Evolutionary conservation across 2,113 vertebrate genomes (phyloP).

Genomic region (Microtus pennsylvanicus): DNA sequence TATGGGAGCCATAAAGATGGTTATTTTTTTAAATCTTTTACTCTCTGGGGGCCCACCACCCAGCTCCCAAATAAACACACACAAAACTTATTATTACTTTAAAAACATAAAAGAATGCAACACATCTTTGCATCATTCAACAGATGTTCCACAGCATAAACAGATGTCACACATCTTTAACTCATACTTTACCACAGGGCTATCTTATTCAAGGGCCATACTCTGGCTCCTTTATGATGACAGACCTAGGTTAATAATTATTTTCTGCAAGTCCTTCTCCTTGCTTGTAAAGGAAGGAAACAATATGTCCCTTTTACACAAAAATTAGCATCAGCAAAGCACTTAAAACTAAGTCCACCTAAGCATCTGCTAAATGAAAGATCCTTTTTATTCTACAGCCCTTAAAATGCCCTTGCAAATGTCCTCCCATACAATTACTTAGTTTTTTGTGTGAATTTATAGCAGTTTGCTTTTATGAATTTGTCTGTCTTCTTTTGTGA

Average conservation of each 20-base stretch:
- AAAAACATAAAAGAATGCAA: too few species aligned
- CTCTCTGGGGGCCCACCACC: too few species aligned
- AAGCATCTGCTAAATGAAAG: neutral
- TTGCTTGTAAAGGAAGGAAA: neutral
- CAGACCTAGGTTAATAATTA: neutral
- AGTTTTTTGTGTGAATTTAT: neutral
- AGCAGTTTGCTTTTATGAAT: slow-evolving; percentile 9
- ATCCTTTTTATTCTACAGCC: neutral
- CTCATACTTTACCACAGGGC: too few species aligned
- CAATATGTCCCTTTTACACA: neutral
- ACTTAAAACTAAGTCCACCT: neutral
- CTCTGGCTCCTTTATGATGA: neutral
- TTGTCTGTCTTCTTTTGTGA: slow-evolving; percentile 6
- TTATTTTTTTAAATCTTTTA: too few species aligned
- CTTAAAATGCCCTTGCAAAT: neutral
- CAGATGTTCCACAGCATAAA: too few species aligned
- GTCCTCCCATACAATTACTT: neutral
- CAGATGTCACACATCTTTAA: too few species aligned
- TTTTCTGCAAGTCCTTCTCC: neutral
- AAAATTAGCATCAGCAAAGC: neutral
- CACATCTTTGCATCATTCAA: too few species aligned
- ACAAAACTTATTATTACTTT: too few species aligned
- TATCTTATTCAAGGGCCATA: neutral
- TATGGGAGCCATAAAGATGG: too few species aligned
- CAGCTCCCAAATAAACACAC: too few species aligned